Evolutionary conservation across 2,888 invertebrate species (phyloP).

Genomic region (Embidobia sp.): DNA sequence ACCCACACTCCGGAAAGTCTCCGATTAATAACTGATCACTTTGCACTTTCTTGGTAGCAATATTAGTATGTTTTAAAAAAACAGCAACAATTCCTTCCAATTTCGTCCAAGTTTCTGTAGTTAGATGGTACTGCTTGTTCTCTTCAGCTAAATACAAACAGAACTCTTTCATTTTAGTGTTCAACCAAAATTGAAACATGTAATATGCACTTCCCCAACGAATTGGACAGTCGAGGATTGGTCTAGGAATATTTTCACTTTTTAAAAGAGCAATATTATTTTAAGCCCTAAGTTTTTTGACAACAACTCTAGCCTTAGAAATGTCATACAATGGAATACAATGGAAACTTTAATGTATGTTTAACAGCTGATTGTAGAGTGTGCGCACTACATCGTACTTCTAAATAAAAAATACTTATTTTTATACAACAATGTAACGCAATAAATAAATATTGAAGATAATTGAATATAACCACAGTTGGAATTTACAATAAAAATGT

Average conservation of each 20-base stretch:
- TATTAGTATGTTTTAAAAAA: background rate
- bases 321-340: background rate
- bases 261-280: slow-evolving; percentile 2
- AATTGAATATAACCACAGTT: too few relatives aligned
- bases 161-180: slow-evolving; percentile 2
- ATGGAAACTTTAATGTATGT: background rate
- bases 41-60: slow-evolving; percentile 6
- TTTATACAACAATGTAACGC: too few relatives aligned
- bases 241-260: background rate
- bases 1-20: slow-evolving; percentile 7
- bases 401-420: background rate
- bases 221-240: background rate
- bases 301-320: background rate
- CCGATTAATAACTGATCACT: background rate
- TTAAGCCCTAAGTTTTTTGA: slow-evolving; percentile 1
- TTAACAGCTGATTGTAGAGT: background rate
- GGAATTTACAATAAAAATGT: too few relatives aligned
- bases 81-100: background rate
- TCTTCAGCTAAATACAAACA: background rate
- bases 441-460: too few relatives aligned
- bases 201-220: background rate
- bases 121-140: background rate
- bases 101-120: background rate
- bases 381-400: background rate
- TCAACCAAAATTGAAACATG: background rate